Evolutionary conservation across 2,888 invertebrate genomes (phyloP), one percentile per base, ranked within the genome.

Genomic region (Eustalomyia histrio): DNA sequence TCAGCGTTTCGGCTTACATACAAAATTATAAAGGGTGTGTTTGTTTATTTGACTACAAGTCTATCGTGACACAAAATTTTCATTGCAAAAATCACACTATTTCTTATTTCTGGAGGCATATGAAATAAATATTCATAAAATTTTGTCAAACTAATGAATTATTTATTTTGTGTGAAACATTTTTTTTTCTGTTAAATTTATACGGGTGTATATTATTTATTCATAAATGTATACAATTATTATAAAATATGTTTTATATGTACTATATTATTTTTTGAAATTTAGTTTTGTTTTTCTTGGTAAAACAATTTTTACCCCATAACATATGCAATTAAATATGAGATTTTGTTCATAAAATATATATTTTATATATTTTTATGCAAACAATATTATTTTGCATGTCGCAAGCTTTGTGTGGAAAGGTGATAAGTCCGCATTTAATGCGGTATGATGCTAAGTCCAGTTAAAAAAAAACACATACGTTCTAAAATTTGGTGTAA

Each of bases 81-180:
- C n/a, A n/a, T n/a, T n/a, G n/a, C n/a, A n/a, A n/a, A n/a, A n/a
- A n/a, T n/a, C n/a, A n/a, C n/a, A n/a, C n/a, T n/a, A n/a, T n/a
- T n/a, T n/a, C n/a, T n/a, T n/a, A n/a, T n/a, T n/a, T n/a, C n/a
- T n/a, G n/a, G n/a, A n/a, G n/a, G n/a, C n/a, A n/a, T n/a, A n/a
- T n/a, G n/a, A n/a, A n/a, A n/a, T n/a, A 57, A 52, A 53, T 67
- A 52, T 68, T 52, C 65, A 39, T 67, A 47, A 63, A n/a, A 68
- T 43, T 47, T 55, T 35, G 29, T 63, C 18, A 33, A 16, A 47
- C 14, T 68, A 76, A 76, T 55, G 68, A 78, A 65, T 65, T 72
- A 60, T 78, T 78, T 72, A 60, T 64, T 76, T 58, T 50, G 24
- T 57, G 17, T 69, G 43, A 39, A 21, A 16, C 24, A 2, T 5